phyloP scores from a whole-genome alignment of 2,113 vertebrate species.

The Rhinolophus sinicus region DNA sequence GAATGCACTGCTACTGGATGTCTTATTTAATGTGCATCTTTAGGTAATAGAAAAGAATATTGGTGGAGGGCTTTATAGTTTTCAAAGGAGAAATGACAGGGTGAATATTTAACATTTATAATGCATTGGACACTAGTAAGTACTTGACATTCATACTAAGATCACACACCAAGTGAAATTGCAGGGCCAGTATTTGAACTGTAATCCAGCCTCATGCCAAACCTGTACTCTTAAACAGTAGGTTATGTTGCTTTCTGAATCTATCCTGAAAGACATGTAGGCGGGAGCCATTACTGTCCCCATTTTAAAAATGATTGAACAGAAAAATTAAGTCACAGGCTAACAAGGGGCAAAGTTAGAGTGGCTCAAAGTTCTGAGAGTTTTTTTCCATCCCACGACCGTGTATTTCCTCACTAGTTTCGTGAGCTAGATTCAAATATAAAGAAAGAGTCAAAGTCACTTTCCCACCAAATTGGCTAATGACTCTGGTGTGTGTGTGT shows the following conservation, averaged over 20 bases:
- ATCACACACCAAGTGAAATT: not conserved
- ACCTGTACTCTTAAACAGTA: not conserved
- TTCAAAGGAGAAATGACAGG: conserved; percentile 51
- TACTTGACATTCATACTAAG: not conserved
- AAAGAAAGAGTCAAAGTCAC: not conserved
- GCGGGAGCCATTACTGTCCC: not conserved
- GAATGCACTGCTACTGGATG: not conserved
- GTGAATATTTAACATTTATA: conserved; percentile 23
- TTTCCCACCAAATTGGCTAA: not conserved
- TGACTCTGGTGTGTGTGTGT: not conserved
- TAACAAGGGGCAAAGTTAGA: not conserved
- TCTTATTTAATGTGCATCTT: conserved; percentile 36
- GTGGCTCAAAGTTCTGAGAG: not conserved
- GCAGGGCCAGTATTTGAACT: not conserved
- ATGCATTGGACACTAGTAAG: not conserved
- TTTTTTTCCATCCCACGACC: not conserved
- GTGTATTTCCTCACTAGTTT: not conserved
- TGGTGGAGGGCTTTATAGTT: not conserved
- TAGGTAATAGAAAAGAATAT: conserved; percentile 22
- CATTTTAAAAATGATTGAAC: not conserved
- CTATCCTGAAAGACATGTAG: not conserved
- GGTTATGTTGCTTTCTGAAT: not conserved
- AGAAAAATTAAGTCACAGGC: not conserved
- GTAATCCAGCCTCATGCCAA: not conserved
- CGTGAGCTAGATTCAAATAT: conserved; percentile 16